phyloP scores from a whole-genome alignment of 2,797 vertebrate genomes.

The Karalla daura region DNA sequence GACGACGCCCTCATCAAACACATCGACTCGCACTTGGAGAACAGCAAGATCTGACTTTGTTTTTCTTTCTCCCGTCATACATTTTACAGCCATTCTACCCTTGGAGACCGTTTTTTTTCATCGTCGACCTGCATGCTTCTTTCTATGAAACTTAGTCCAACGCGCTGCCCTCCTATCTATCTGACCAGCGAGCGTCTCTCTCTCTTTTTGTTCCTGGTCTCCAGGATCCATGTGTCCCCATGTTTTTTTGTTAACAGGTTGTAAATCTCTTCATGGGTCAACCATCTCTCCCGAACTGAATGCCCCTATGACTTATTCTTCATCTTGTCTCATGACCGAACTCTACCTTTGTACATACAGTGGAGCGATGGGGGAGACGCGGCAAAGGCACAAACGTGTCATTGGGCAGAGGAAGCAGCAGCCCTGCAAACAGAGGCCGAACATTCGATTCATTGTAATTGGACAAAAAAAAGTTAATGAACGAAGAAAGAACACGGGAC shows the following conservation, averaged over 20 bases:
- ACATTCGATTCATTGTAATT: background rate
- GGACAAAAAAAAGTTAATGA: no score
- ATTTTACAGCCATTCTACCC: background rate
- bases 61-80: background rate
- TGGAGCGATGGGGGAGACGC: background rate
- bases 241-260: background rate
- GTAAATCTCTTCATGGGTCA: background rate
- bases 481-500: no score
- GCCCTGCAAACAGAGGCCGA: background rate
- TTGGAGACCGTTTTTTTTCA: no score
- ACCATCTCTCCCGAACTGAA: background rate
- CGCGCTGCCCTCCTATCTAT: no score
- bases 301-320: background rate
- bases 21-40: constrained; percentile 93
- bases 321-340: background rate
- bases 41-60: constrained; percentile 91
- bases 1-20: constrained; percentile 93
- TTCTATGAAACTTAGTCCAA: background rate
- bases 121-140: constrained; percentile 35
- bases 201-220: background rate
- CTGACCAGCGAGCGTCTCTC: constrained; percentile 6
- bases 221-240: background rate
- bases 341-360: constrained; percentile 14
- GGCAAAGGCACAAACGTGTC: no score
- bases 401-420: constrained; percentile 1